Evolutionary conservation across 2,797 vertebrate genomes (phyloP).

Genomic region (Eurystomus glaucurus): DNA sequence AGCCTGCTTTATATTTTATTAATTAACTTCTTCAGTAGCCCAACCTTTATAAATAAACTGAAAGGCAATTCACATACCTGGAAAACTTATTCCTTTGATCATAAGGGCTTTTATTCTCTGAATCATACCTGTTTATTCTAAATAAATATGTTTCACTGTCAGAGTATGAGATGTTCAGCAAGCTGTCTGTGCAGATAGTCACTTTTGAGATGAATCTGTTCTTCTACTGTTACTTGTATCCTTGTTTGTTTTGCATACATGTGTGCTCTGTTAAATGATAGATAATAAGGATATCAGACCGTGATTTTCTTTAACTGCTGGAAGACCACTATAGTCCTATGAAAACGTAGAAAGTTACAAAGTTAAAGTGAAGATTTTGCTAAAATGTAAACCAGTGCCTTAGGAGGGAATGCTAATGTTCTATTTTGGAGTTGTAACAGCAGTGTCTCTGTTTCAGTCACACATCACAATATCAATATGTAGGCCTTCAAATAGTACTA

Average conservation of each 20-base stretch:
- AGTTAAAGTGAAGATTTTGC: neutral
- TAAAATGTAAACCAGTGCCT: neutral
- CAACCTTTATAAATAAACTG: neutral
- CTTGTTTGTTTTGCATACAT: neutral
- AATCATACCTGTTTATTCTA: neutral
- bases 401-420: neutral
- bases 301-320: neutral
- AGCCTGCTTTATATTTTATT: neutral
- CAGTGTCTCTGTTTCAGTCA: neutral
- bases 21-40: neutral
- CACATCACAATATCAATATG: neutral
- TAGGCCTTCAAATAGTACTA: neutral
- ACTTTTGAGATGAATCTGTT: neutral
- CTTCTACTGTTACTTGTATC: neutral
- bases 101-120: fast-evolving
- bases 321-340: neutral
- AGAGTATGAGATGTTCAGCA: neutral
- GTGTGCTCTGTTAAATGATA: neutral
- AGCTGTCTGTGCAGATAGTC: neutral
- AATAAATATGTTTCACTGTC: neutral
- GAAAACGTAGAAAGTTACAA: neutral
- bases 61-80: neutral
- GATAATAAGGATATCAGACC: neutral
- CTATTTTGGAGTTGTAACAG: neutral
- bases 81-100: neutral